Percentiles rank a stretch among this genome's conserved stretches.
Conservation (phyloP, 2,797 vertebrate species). For the Sebastes reedi region DNA sequence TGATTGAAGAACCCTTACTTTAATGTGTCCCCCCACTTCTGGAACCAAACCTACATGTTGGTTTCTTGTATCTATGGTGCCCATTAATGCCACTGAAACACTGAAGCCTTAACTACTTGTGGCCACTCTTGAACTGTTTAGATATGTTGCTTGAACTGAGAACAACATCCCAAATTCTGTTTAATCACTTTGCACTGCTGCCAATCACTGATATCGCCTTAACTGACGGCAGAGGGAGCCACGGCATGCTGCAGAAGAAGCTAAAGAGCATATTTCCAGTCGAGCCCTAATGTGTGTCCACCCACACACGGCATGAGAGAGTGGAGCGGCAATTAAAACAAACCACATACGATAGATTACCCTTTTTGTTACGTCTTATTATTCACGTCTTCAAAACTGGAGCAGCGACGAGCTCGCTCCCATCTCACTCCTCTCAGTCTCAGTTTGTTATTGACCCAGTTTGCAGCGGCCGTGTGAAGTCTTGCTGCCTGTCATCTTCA, state of each 20-base stretch:
- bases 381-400: constrained; percentile 31
- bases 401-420: constrained; percentile 9
- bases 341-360: constrained; percentile 39
- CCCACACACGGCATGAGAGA: constrained; percentile 34
- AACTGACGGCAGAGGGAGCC: constrained; percentile 48
- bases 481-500: constrained; percentile 56
- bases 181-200: not conserved
- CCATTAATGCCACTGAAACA: not conserved
- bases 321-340: constrained; percentile 39
- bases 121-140: not conserved
- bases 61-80: not conserved
- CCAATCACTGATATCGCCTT: not conserved
- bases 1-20: not conserved
- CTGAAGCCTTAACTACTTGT: too few species aligned
- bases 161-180: not conserved
- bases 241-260: not conserved
- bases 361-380: constrained; percentile 44
- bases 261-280: constrained; percentile 18
- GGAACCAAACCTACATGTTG: not conserved
- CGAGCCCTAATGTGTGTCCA: constrained; percentile 16
- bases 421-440: constrained; percentile 12
- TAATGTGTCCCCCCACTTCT: too few species aligned
- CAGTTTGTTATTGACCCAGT: constrained; percentile 65
- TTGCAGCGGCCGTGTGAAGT: constrained; percentile 55
- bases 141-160: not conserved